Conservation (phyloP, 2,113 vertebrate species). For the Pavo muticus region DNA sequence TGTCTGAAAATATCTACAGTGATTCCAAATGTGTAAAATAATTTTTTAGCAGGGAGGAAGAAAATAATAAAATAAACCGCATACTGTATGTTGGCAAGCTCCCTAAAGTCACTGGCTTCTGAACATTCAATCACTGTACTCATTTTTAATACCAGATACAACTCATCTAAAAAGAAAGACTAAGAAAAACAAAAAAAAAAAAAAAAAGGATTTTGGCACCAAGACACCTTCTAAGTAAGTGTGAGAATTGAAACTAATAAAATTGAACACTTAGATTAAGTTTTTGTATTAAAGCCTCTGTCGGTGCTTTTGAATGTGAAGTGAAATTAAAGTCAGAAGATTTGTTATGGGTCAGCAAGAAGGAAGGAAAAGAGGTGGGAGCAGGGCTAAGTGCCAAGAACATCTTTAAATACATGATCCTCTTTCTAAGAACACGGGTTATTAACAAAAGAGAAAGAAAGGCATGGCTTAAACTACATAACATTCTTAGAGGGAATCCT, state of each 20-base stretch:
- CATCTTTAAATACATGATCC: constrained; percentile 32
- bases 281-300: not conserved
- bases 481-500: constrained; percentile 50
- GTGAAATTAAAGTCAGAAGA: constrained; percentile 44
- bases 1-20: not conserved
- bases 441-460: constrained; percentile 49
- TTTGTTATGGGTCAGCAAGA: constrained; percentile 54
- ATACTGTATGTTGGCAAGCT: not conserved
- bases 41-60: not conserved
- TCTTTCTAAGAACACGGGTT: constrained; percentile 42
- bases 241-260: constrained; percentile 18
- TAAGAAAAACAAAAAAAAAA: not conserved
- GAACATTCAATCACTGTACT: not conserved
- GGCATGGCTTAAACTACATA: constrained; percentile 54
- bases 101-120: not conserved
- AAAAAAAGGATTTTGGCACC: constrained; percentile 18
- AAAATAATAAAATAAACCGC: not conserved
- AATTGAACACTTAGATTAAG: not conserved
- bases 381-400: constrained; percentile 29
- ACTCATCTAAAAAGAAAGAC: constrained; percentile 4
- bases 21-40: not conserved
- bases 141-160: constrained; percentile 1
- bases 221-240: not conserved
- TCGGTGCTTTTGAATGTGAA: not conserved
- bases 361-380: constrained; percentile 21